Conservation (phyloP, 2,888 invertebrate genomes). For the Clitarchus hookeri region DNA sequence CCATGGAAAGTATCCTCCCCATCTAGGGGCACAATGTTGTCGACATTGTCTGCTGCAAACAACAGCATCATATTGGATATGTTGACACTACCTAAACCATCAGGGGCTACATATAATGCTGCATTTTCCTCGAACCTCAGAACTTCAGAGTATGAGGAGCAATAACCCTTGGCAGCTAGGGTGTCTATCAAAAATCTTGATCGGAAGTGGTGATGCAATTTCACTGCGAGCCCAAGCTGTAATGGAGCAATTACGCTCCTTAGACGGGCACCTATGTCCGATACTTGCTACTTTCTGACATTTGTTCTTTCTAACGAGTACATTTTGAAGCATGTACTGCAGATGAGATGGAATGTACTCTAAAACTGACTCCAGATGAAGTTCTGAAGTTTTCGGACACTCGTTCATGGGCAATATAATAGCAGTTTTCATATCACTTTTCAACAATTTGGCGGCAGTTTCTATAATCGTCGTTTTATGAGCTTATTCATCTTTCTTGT, state of each 20-base stretch:
- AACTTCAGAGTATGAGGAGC: constrained; percentile 3
- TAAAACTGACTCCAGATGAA: not conserved
- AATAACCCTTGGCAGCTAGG: not conserved
- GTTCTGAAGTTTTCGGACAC: not conserved
- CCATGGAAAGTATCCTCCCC: not conserved
- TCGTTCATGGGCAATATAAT: not conserved
- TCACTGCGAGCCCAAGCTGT: not conserved
- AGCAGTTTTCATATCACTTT: not conserved
- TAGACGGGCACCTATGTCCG: not conserved
- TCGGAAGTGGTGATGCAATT: constrained; percentile 19
- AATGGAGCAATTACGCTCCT: not conserved
- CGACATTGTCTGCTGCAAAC: constrained; percentile 20
- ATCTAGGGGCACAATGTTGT: constrained; percentile 15
- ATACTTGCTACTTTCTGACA: constrained; percentile 6
- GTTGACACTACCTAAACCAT: not conserved
- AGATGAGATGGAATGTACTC: not conserved
- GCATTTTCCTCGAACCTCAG: not conserved
- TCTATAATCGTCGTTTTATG: constrained; percentile 4
- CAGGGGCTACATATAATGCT: not conserved
- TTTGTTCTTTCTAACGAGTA: not conserved
- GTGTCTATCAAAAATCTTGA: constrained; percentile 21
- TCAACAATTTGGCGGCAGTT: not conserved
- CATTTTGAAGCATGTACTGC: not conserved
- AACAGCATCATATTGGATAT: constrained; percentile 11
- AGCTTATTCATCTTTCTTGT: not conserved